These are phyloP conservation scores for Masnerella sp. DNA, from an alignment of 2,888 invertebrate species.

Conservation along the genomic window DNA sequence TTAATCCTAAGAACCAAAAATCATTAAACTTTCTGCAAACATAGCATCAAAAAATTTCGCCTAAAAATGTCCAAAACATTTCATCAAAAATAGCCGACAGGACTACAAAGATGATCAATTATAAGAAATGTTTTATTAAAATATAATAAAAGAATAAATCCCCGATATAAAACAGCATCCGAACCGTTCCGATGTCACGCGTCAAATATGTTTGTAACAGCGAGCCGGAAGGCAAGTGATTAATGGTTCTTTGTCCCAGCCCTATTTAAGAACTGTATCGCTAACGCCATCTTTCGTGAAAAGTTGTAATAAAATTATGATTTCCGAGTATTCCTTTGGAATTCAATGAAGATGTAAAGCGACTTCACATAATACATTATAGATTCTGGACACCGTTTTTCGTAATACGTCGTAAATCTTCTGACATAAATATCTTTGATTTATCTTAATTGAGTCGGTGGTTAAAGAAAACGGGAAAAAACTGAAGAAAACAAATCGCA, in stretches of 20 bases:
- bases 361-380: slow-evolving; percentile 22
- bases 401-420: slow-evolving; percentile 9
- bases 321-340: slow-evolving; percentile 35
- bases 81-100: too few relatives aligned
- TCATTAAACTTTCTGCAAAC: too few relatives aligned
- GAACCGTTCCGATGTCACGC: slow-evolving; percentile 7
- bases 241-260: slow-evolving; percentile 23
- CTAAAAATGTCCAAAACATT: too few relatives aligned
- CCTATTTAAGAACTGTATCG: slow-evolving; percentile 27
- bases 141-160: slow-evolving; percentile 24
- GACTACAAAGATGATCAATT: too few relatives aligned
- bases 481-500: too few relatives aligned
- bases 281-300: slow-evolving; percentile 29
- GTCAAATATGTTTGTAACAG: slow-evolving; percentile 17
- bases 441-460: slow-evolving; percentile 29
- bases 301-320: slow-evolving; percentile 26
- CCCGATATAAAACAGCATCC: slow-evolving; percentile 6
- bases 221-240: slow-evolving; percentile 22
- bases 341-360: slow-evolving; percentile 17
- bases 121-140: slow-evolving; percentile 26
- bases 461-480: neutral
- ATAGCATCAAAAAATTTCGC: too few relatives aligned
- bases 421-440: slow-evolving; percentile 15
- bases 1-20: too few relatives aligned
- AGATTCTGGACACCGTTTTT: slow-evolving; percentile 1